A percentile compares a stretch with the other conserved stretches of the same genome.
These are phyloP conservation scores for Odobenus rosmarus DNA, from an alignment of 2,113 vertebrate genomes.

Conservation along the genomic window DNA sequence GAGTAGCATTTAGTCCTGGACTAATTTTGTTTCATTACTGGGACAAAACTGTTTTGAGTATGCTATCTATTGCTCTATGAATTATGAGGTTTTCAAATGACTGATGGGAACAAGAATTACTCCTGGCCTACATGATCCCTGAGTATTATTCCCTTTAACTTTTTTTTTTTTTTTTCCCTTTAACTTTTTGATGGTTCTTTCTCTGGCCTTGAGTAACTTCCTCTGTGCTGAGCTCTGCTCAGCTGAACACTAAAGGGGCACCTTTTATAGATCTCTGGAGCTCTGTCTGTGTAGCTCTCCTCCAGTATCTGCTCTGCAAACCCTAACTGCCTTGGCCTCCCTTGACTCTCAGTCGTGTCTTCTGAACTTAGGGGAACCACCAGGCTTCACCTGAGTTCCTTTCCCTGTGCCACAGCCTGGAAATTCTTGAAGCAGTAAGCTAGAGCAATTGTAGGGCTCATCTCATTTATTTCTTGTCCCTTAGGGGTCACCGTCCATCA, in stretches of 20 bases:
- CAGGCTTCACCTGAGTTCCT: background rate
- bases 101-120: background rate
- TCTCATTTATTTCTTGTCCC: background rate
- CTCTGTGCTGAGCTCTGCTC: background rate
- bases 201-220: background rate
- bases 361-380: background rate
- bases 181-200: background rate
- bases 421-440: background rate
- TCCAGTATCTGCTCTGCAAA: background rate
- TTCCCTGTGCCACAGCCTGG: background rate
- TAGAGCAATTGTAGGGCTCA: background rate
- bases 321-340: background rate
- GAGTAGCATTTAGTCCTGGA: background rate
- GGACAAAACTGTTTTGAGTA: background rate
- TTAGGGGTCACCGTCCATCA: background rate
- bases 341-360: background rate
- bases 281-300: background rate
- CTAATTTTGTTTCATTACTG: background rate
- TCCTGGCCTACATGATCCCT: background rate
- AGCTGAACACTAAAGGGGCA: background rate
- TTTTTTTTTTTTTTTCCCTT: background rate
- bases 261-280: background rate
- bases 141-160: background rate
- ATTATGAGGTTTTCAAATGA: constrained; percentile 16
- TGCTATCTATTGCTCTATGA: background rate